These are phyloP conservation scores for Lagenorhynchus albirostris DNA, from an alignment of 2,113 vertebrate species.

Conservation along the genomic window DNA sequence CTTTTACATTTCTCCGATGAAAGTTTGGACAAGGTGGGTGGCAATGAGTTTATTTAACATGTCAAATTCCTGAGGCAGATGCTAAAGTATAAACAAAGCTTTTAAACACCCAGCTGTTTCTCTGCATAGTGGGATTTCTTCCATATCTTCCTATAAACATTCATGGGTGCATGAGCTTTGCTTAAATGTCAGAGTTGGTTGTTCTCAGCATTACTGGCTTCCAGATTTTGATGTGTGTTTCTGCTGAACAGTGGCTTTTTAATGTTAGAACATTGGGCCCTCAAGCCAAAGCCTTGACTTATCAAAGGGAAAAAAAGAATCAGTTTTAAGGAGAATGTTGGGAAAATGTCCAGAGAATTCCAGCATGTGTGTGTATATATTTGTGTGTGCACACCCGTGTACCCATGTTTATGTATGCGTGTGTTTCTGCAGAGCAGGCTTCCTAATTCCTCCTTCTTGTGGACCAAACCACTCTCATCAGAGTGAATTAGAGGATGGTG, in stretches of 20 bases:
- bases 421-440: background rate
- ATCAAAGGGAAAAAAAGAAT: background rate
- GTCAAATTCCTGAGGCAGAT: slow-evolving; percentile 20
- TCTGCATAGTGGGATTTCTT: slow-evolving; percentile 41
- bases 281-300: slow-evolving; percentile 11
- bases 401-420: too few species aligned
- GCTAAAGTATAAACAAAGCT: slow-evolving; percentile 58
- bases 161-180: slow-evolving; percentile 36
- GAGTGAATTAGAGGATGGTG: background rate
- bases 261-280: slow-evolving; percentile 45
- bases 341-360: background rate
- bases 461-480: background rate
- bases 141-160: slow-evolving; percentile 61
- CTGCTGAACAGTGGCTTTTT: slow-evolving; percentile 56
- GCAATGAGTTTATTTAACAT: slow-evolving; percentile 9
- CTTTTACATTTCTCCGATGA: background rate
- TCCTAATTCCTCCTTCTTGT: background rate
- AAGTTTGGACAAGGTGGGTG: background rate
- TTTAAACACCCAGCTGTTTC: slow-evolving; percentile 40
- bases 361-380: background rate
- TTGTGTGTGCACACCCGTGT: background rate
- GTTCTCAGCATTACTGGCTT: slow-evolving; percentile 57
- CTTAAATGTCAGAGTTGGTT: slow-evolving; percentile 42
- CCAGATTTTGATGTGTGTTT: slow-evolving; percentile 55
- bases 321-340: background rate